Evolutionary conservation across 2,888 invertebrate species (phyloP).

Genomic region (Hyles lineata): DNA sequence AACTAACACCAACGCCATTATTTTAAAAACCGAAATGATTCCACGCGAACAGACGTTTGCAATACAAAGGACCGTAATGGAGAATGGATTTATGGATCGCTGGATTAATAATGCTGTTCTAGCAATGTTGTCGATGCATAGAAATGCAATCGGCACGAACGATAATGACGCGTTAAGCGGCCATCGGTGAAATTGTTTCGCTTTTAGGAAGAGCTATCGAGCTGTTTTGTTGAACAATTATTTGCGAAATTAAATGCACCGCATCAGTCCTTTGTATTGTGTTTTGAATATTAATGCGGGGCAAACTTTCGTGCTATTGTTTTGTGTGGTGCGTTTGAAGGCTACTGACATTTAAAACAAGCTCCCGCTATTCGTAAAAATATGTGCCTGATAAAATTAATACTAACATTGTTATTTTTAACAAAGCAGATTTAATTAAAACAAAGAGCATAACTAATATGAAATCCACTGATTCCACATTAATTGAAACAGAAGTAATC

Average conservation of each 20-base stretch:
- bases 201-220: constrained; percentile 36
- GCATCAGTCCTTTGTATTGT: constrained; percentile 24
- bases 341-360: neutral
- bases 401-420: neutral
- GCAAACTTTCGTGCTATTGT: constrained; percentile 15
- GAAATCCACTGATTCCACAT: neutral
- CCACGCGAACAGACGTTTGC: constrained; percentile 61
- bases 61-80: constrained; percentile 63
- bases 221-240: constrained; percentile 35
- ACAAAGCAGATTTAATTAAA: neutral
- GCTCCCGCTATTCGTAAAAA: neutral
- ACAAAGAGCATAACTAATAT: neutral
- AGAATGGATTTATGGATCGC: constrained; percentile 55
- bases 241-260: constrained; percentile 40
- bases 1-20: neutral
- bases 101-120: constrained; percentile 52
- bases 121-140: constrained; percentile 45
- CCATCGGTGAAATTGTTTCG: constrained; percentile 41
- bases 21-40: constrained; percentile 54
- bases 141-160: constrained; percentile 42
- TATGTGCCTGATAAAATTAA: neutral
- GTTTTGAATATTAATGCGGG: constrained; percentile 13
- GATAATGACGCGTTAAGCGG: constrained; percentile 41
- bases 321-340: constrained; percentile 11
- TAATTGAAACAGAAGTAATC: neutral